These are phyloP conservation scores for Hemichromis elongatus DNA, from an alignment of 2,113 vertebrate species.

Conservation along the genomic window DNA sequence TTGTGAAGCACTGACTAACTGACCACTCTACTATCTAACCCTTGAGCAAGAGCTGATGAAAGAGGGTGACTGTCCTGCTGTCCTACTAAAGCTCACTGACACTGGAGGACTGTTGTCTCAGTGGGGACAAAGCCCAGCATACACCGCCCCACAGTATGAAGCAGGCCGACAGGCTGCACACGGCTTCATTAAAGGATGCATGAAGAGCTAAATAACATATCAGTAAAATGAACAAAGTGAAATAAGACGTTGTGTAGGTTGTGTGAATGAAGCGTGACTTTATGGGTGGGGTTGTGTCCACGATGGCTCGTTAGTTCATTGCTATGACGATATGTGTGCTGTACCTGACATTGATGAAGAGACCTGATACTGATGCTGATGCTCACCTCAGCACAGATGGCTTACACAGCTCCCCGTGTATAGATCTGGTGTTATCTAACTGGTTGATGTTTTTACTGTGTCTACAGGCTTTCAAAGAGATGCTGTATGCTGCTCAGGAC, in stretches of 20 bases:
- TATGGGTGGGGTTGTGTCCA: neutral
- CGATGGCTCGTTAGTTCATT: neutral
- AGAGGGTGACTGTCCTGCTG: constrained; percentile 18
- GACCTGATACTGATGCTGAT: no score
- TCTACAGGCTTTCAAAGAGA: constrained; percentile 93
- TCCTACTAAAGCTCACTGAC: neutral
- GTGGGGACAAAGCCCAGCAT: neutral
- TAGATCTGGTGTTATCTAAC: neutral
- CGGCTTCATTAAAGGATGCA: neutral
- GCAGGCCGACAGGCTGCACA: neutral
- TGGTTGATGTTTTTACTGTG: neutral
- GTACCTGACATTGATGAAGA: neutral
- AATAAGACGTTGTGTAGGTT: neutral
- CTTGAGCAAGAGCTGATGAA: neutral
- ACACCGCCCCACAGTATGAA: neutral
- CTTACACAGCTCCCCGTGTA: neutral
- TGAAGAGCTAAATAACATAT: neutral
- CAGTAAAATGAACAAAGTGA: neutral
- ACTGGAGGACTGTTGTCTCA: neutral
- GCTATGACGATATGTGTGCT: neutral
- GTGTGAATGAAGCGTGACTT: neutral
- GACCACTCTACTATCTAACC: neutral
- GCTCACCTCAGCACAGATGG: neutral
- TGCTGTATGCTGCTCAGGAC: constrained; percentile 98
- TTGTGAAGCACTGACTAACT: constrained; percentile 3